Evolutionary conservation across 2,797 vertebrate species (phyloP).

Genomic region (Notolepis coatsorum): DNA sequence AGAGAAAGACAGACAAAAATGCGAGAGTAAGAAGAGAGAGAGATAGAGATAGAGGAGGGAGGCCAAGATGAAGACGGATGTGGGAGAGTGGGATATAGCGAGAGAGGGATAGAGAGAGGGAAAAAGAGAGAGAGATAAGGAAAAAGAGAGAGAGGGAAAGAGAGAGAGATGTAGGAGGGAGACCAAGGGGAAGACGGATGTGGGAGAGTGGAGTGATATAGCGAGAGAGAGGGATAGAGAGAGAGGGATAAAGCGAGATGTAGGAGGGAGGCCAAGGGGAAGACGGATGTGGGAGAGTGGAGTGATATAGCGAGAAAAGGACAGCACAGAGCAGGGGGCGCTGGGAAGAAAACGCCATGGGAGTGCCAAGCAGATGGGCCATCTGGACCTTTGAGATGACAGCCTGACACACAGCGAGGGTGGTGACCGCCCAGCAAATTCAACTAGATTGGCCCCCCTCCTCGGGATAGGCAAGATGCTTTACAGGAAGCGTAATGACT

Average conservation of each 20-base stretch:
- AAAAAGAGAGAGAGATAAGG: neutral
- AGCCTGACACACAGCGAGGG: constrained; percentile 66
- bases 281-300: constrained; percentile 1
- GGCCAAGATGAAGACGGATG: neutral
- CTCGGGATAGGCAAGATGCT: constrained; percentile 56
- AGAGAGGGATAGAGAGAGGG: neutral
- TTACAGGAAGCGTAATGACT: constrained; percentile 63
- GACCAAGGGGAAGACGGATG: no score
- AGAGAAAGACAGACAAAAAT: neutral
- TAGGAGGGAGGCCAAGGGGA: constrained; percentile 10
- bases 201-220: neutral
- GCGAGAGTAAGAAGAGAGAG: constrained; percentile 1
- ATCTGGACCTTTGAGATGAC: constrained; percentile 75
- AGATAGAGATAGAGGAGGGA: constrained; percentile 1
- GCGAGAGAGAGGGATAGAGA: constrained; percentile 9
- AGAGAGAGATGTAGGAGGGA: constrained; percentile 3
- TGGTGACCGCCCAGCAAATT: constrained; percentile 53
- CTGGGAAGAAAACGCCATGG: constrained; percentile 38
- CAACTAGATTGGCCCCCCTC: constrained; percentile 51
- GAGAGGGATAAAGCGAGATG: neutral
- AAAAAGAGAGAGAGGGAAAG: neutral
- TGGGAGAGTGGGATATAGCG: neutral
- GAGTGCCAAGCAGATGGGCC: constrained; percentile 54
- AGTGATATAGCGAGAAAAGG: neutral
- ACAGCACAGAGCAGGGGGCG: constrained; percentile 30